These are phyloP conservation scores for Lasioglossum malachurum DNA, from an alignment of 2,888 invertebrate species.

Conservation along the genomic window DNA sequence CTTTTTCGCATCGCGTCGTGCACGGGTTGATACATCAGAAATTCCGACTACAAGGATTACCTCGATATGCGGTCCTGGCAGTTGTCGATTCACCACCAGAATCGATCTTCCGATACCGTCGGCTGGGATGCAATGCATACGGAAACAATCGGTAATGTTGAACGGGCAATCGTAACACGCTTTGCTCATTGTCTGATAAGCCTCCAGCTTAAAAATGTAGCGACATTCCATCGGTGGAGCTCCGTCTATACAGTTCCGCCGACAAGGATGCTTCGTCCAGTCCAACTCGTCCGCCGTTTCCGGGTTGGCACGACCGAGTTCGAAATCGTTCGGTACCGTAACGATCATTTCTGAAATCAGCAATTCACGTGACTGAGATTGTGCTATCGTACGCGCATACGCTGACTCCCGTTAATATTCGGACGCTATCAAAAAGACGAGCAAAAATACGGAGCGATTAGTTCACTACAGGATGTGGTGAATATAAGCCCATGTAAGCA, in stretches of 20 bases:
- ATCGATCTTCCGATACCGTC: slow-evolving; percentile 92
- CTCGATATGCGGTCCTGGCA: slow-evolving; percentile 95
- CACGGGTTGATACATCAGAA: neutral
- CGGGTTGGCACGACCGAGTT: slow-evolving; percentile 41
- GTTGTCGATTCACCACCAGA: slow-evolving; percentile 92
- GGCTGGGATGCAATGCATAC: slow-evolving; percentile 93
- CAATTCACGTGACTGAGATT: neutral
- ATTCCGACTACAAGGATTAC: slow-evolving; percentile 83
- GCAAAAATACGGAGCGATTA: too few species aligned
- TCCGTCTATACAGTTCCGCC: slow-evolving; percentile 88
- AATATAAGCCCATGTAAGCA: too few species aligned
- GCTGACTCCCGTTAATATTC: too few species aligned
- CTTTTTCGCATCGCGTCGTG: neutral
- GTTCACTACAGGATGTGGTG: too few species aligned
- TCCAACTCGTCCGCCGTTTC: slow-evolving; percentile 54
- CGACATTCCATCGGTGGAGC: slow-evolving; percentile 89
- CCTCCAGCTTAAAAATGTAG: slow-evolving; percentile 91
- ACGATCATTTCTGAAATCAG: slow-evolving; percentile 47
- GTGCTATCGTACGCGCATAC: too few species aligned
- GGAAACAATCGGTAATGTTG: slow-evolving; percentile 90
- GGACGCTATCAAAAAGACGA: too few species aligned
- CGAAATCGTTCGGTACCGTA: slow-evolving; percentile 46
- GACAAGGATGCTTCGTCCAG: slow-evolving; percentile 86
- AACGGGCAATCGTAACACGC: slow-evolving; percentile 94
- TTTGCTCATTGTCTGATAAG: slow-evolving; percentile 94